Evolutionary conservation across 1,140 invertebrate genomes (phyloP), one percentile per base, ranked within the genome.

Genomic region (Lepidurus packardi): DNA sequence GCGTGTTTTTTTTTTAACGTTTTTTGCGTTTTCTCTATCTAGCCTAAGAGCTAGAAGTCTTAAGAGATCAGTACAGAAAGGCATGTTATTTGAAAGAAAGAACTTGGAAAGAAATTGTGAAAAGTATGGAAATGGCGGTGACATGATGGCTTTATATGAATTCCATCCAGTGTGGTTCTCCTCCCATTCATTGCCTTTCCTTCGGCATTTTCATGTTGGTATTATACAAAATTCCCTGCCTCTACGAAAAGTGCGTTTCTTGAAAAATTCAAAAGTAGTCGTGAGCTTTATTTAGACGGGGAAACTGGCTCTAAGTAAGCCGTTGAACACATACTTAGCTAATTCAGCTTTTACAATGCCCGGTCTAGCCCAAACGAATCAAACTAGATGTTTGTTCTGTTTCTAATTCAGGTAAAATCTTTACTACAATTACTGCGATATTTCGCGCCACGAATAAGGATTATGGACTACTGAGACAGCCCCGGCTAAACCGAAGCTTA

Each of bases 161-260:
- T 65, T 65, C 53, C 53, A 65, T 65, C 53, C 53, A 65, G 53
- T 65, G 53, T 65, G 53, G 53, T 65, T 65, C 34, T 34, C 21
- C 53, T 16, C 53, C 53, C 21, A 65, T 65, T 65, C 53, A 65
- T 65, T 65, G n/a, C 53, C 53, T 65, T 65, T 13, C 53, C 6
- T 13, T 65, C 6, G 13, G 53, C 53, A 65, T 65, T 21, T 65
- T 65, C 53, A 65, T 65, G 8, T 65, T 65, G 53, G 53, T 65
- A 65, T 65, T 65, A 65, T 65, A 65, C 53, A 65, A 65, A 65
- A 65, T 65, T 16, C 53, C 21, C 53, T 65, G 53, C 53, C 53
- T 65, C 16, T 21, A 21, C 0, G 21, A 65, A 13, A 65, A 7
- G 0, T 11, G 16, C 45, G 16, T 16, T 47, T 1, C 45, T 16